These are phyloP conservation scores for Labeo catla DNA, from an alignment of 2,113 vertebrate species.

Conservation along the genomic window DNA sequence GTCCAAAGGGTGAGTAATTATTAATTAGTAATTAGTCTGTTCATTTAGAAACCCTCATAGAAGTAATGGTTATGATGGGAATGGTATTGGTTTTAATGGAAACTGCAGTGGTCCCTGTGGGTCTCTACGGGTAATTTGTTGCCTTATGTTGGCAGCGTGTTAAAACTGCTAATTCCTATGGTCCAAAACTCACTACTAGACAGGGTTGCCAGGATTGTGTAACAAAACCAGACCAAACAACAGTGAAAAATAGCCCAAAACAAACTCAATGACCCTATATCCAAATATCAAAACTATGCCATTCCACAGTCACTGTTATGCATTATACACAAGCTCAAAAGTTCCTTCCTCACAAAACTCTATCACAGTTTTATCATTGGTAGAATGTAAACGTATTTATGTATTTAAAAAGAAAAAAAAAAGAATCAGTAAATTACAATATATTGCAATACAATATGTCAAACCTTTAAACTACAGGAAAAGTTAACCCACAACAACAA, in stretches of 20 bases:
- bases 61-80: background rate
- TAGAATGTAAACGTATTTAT: background rate
- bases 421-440: too few species aligned
- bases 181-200: background rate
- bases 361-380: background rate
- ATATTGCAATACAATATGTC: too few species aligned
- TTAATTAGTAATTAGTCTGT: background rate
- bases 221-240: background rate
- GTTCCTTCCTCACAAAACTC: background rate
- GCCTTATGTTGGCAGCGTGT: background rate
- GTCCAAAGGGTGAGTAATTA: background rate
- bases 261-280: too few species aligned
- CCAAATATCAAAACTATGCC: background rate
- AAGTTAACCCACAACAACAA: too few species aligned
- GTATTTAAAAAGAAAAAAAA: too few species aligned
- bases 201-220: background rate
- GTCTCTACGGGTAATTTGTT: background rate
- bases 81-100: background rate
- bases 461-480: too few species aligned
- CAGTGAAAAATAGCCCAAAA: background rate
- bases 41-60: background rate
- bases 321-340: background rate
- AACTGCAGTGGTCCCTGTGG: background rate
- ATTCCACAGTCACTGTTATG: background rate
- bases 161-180: background rate